Base-by-base conservation (phyloP, 2,797 vertebrate genomes). In the Poeciliopsis turneri region DNA sequence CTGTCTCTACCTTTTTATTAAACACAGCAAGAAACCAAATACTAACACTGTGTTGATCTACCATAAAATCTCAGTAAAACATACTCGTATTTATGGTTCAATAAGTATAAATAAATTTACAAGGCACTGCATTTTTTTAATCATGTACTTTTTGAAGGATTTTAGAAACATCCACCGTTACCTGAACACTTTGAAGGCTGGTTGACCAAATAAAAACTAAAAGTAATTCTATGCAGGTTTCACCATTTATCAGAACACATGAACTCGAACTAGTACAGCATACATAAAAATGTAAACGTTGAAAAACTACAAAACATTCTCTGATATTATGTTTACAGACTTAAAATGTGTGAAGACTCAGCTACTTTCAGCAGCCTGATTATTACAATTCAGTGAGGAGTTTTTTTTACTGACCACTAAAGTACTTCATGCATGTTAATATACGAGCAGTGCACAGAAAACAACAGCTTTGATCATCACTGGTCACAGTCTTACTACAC, bases 401-500 rank as follows among this genome's bases (percentile, higher is more conserved):
- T 78, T 70, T 78, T 59, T 80, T 61, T 80, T 82, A 69, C 78
- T 74, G 41, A 71, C 61, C 53, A 75, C 53, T 74, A 28, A 84
- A 78, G 75, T 72, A 80, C 77, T 82, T 82, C 89, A 88, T 89
- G 88, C 84, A 5, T 84, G 73, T 84, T 43, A 78, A 74, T 80
- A 79, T 86, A 84, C 72, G 18, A 86, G 80, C 71, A 77, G 81
- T 69, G 75, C 78, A 84, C 83, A 81, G 75, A 73, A 85, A 80
- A 88, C 81, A 78, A 83, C 46, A 78, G n/a, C 81, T 84, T 82
- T 61, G 59, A 79, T 85, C 75, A 81, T 78, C 84, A 89, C 83
- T 78, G 79, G 53, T 88, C 57, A 90, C 84, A 85, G 79, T 73
- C 81, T 89, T 75, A 86, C 59, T 39, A 87, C 86, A 83, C 83